Evolutionary conservation across 2,888 invertebrate species (phyloP).

Genomic region (Acrocyrtus sp.): DNA sequence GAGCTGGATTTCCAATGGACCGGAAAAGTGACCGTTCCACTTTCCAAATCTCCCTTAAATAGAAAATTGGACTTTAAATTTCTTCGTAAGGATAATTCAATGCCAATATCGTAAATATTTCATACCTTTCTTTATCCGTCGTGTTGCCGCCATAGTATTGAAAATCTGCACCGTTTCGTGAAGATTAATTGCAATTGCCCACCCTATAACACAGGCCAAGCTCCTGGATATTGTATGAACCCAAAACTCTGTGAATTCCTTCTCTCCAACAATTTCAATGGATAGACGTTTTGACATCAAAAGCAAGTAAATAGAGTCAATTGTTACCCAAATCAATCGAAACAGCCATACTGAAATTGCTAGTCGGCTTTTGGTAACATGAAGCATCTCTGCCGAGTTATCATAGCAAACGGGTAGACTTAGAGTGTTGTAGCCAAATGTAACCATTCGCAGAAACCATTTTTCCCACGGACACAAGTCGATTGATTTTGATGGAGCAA

Average conservation of each 20-base stretch:
- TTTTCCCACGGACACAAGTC: conserved; percentile 8
- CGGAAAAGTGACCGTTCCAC: conserved; percentile 6
- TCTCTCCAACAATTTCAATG: not conserved
- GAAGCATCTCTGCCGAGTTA: not conserved
- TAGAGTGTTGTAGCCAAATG: not conserved
- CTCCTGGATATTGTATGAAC: conserved; percentile 7
- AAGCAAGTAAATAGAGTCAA: conserved; percentile 5
- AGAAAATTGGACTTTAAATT: not conserved
- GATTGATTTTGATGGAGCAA: no score
- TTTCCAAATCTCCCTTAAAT: conserved; percentile 3
- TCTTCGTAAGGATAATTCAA: no score
- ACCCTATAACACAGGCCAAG: not conserved
- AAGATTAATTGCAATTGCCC: not conserved
- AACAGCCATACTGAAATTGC: not conserved
- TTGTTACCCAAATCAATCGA: not conserved
- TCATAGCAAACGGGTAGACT: not conserved
- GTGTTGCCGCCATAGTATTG: not conserved
- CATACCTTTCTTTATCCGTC: conserved; percentile 1
- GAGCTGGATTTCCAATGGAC: not conserved
- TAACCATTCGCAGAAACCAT: not conserved
- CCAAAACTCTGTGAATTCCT: conserved; percentile 20
- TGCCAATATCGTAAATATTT: no score
- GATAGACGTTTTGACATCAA: not conserved
- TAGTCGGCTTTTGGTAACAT: not conserved
- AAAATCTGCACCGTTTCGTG: not conserved